Evolutionary conservation across 2,113 vertebrate genomes (phyloP), one percentile per base, ranked within the genome.

Genomic region (Aldabrachelys gigantea): DNA sequence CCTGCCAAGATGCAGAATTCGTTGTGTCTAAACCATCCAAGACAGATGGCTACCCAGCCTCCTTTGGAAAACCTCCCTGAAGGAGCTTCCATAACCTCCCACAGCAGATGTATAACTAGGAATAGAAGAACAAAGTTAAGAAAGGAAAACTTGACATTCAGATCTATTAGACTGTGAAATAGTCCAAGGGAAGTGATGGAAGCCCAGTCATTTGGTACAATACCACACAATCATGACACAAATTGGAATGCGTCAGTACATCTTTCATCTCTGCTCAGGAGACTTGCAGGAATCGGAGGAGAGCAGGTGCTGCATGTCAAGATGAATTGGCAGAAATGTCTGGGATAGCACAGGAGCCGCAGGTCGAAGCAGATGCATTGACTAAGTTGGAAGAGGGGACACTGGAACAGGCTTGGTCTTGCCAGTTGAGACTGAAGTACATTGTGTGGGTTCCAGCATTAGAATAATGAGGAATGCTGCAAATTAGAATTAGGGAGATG

Each of bases 401-500:
- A 7, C 75, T 3, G 13, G 62, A 69, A 65, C 13, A 57, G 59
- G 38, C 24, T 27, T 47, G 24, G 41, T 65, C 10, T 50, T 52
- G 10, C 44, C 44, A 29, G 10, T 65, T 5, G 49, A 41, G 56
- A 65, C 25, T 38, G 57, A 38, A 14, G 31, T 38, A 27, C 41
- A 8, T 47, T 25, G n/a, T 72, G 9, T 8, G 11, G 75, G 38
- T 7, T 24, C 21, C 72, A 76, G 41, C 7, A 6, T 27, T 76
- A 6, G 41, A 47, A 47, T 29, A 78, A 44, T 29, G 25, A 47
- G 24, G 22, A 19, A 80, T 49, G 80, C 56, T 88, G 3, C 25
- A 50, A 78, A 21, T 14, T 31, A 29, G 14, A 31, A 21, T 3
- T 1, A 0, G 38, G 50, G 53, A 14, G 24, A 8, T n/a, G 65